phyloP scores from a whole-genome alignment of 37 sponge, comb jelly and placozoan genomes.

The Aphrocallistes beatrix region DNA sequence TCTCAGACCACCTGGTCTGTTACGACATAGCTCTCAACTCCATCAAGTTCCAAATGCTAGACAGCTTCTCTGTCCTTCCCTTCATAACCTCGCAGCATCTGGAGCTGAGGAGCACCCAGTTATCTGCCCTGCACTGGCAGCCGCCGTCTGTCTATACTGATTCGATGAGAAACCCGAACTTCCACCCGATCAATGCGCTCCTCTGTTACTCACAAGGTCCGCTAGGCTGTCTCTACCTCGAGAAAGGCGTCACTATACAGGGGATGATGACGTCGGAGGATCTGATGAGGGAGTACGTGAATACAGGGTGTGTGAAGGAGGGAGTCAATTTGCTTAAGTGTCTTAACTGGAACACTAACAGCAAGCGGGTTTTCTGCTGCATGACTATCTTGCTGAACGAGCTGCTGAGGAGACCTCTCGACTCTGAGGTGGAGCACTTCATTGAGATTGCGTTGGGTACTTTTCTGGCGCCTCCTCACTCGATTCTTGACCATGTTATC shows the following conservation, averaged over 20 bases:
- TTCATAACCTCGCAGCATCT: not conserved
- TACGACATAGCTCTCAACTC: constrained; percentile 6
- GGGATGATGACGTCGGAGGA: constrained; percentile 15
- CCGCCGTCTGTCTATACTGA: not conserved
- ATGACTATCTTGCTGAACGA: not conserved
- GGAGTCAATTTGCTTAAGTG: not conserved
- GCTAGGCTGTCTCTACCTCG: not conserved
- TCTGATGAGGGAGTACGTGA: not conserved
- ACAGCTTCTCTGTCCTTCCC: not conserved
- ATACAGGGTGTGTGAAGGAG: not conserved
- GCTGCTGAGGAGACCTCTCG: not conserved
- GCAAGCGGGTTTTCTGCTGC: not conserved
- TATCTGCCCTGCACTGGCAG: not conserved
- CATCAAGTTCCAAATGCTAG: not conserved
- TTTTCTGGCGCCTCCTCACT: not conserved
- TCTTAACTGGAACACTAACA: not conserved
- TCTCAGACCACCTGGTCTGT: not conserved
- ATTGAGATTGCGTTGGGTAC: constrained; percentile 1
- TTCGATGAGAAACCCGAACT: not conserved
- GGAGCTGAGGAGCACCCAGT: not conserved
- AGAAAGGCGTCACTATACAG: constrained; percentile 2
- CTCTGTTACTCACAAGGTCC: not conserved
- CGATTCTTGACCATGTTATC: not conserved
- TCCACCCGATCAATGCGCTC: constrained; percentile 15
- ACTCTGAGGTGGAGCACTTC: not conserved